A percentile compares a stretch with the other conserved stretches of the same genome.
phyloP scores from a whole-genome alignment of 2,113 vertebrate genomes.

The rabbit (Oryctolagus cuniculus) region mOryCun1.1 NC_091434.1:115516501-115517000 shows the following conservation, averaged over 20 bases:
- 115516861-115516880: background rate
- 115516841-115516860: background rate
- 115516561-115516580: slow-evolving; percentile 8
- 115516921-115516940: background rate
- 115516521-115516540: slow-evolving; percentile 70
- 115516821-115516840: background rate
- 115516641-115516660: slow-evolving; percentile 34
- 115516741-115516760: background rate
- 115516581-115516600: background rate
- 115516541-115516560: slow-evolving; percentile 72
- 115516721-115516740: slow-evolving; percentile 1
- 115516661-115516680: slow-evolving; percentile 63
- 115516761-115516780: background rate
- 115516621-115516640: slow-evolving; percentile 53
- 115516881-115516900: background rate
- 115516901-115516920: background rate
- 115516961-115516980: background rate
- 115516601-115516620: slow-evolving; percentile 51
- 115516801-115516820: background rate
- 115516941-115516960: background rate
- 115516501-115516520: slow-evolving; percentile 69
- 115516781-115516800: background rate
- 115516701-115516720: background rate
- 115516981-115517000: background rate
- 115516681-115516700: slow-evolving; percentile 48